Evolutionary conservation across 2,113 vertebrate genomes (phyloP).

Genomic region (Chloropsis cyanopogon): DNA sequence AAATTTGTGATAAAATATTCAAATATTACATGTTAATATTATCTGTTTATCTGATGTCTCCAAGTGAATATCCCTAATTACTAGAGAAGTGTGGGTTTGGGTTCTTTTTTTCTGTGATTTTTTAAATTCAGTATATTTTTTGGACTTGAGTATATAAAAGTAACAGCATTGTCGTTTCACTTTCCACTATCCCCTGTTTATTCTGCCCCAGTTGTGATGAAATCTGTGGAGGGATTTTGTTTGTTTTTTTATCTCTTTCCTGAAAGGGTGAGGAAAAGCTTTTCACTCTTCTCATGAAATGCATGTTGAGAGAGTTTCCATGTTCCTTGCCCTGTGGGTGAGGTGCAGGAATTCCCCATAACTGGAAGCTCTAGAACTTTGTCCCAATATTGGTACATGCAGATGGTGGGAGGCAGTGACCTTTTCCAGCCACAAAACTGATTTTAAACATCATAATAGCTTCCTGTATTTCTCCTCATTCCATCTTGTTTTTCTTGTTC

Average conservation of each 20-base stretch:
- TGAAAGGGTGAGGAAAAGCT: not conserved
- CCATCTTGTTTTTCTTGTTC: not conserved
- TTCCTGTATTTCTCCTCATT: not conserved
- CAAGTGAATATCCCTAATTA: not conserved
- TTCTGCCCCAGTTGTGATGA: not conserved
- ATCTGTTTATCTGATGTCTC: not conserved
- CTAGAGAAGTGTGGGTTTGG: not conserved
- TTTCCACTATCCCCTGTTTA: not conserved
- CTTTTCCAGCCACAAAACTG: not conserved
- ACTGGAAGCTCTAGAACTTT: not conserved
- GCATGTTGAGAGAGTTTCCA: not conserved
- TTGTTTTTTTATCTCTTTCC: not conserved
- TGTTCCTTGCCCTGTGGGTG: not conserved
- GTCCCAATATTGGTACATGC: not conserved
- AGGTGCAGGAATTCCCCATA: not conserved
- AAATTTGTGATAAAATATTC: not conserved
- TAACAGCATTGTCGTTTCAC: not conserved
- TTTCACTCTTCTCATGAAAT: not conserved
- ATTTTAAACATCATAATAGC: not conserved
- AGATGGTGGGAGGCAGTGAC: not conserved
- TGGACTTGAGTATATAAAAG: not conserved
- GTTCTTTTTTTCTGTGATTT: not conserved
- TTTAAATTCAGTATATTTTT: not conserved
- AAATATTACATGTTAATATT: not conserved
- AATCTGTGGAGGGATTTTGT: not conserved